Conservation (phyloP, 2,797 vertebrate genomes). For the Darevskia mixta region DNA sequence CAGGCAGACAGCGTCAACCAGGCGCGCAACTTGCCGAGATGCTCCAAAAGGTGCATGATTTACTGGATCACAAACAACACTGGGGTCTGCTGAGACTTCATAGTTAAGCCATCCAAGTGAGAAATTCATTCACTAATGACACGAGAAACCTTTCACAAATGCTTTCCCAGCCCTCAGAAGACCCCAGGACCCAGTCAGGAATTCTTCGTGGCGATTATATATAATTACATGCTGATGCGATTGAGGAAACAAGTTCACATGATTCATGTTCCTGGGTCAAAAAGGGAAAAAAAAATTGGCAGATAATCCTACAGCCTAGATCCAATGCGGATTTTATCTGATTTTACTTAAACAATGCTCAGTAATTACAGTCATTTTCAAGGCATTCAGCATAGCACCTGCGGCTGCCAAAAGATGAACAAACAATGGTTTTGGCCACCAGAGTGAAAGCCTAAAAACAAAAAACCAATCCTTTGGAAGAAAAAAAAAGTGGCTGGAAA, state of each 20-base stretch:
- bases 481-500: constrained; percentile 9
- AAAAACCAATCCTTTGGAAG: constrained; percentile 48
- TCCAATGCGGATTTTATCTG: constrained; percentile 25
- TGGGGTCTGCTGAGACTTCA: constrained; percentile 54
- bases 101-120: constrained; percentile 10
- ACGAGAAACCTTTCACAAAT: constrained; percentile 18
- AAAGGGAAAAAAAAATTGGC: constrained; percentile 21
- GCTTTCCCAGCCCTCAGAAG: constrained; percentile 31
- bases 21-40: constrained; percentile 12
- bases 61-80: constrained; percentile 29
- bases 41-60: constrained; percentile 36
- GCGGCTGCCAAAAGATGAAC: constrained; percentile 58
- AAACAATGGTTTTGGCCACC: constrained; percentile 43
- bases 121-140: constrained; percentile 33
- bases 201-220: constrained; percentile 30
- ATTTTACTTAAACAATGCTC: constrained; percentile 51
- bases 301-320: constrained; percentile 44
- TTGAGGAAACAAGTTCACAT: constrained; percentile 62
- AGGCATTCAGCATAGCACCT: constrained; percentile 52
- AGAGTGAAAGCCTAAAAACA: constrained; percentile 46
- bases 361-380: constrained; percentile 65
- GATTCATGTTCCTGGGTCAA: constrained; percentile 24
- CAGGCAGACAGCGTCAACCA: not conserved
- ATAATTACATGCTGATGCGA: constrained; percentile 50
- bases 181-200: constrained; percentile 15